phyloP scores from a whole-genome alignment of 2,113 vertebrate genomes.

The Dicaeum eximium region DNA sequence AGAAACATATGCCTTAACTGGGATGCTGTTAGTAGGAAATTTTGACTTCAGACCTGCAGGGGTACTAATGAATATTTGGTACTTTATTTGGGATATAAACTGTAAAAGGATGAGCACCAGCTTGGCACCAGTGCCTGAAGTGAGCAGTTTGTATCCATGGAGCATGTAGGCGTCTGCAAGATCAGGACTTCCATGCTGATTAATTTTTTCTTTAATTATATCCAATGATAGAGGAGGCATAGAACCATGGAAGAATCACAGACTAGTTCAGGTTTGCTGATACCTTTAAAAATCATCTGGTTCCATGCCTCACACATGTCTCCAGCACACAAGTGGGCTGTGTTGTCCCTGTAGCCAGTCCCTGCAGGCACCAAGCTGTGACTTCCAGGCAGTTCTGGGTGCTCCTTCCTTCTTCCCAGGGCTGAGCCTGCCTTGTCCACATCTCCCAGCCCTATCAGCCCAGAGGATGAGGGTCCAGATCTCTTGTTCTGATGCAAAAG shows the following conservation, averaged over 20 bases:
- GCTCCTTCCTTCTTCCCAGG: not conserved
- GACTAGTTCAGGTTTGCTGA: not conserved
- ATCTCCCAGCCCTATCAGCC: not conserved
- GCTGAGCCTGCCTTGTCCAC: not conserved
- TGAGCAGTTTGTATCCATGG: not conserved
- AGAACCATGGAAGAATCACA: not conserved
- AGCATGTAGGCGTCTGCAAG: not conserved
- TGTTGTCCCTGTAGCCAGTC: not conserved
- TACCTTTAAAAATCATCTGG: not conserved
- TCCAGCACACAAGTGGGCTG: not conserved
- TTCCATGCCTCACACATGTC: rapidly evolving
- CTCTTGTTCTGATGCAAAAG: not conserved
- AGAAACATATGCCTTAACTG: not conserved
- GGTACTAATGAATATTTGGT: not conserved
- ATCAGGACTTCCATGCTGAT: not conserved
- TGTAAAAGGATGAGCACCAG: not conserved
- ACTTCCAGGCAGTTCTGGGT: rapidly evolving
- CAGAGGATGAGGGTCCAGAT: not conserved
- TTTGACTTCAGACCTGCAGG: not conserved
- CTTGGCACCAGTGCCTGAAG: not conserved
- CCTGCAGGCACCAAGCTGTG: not conserved
- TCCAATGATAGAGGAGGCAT: not conserved
- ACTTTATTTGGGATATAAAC: not conserved
- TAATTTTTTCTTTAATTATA: not conserved
- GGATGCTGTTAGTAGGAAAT: not conserved